These are phyloP conservation scores for Pomacea canaliculata DNA, from an alignment of 2,888 invertebrate genomes.

Conservation along the genomic window DNA sequence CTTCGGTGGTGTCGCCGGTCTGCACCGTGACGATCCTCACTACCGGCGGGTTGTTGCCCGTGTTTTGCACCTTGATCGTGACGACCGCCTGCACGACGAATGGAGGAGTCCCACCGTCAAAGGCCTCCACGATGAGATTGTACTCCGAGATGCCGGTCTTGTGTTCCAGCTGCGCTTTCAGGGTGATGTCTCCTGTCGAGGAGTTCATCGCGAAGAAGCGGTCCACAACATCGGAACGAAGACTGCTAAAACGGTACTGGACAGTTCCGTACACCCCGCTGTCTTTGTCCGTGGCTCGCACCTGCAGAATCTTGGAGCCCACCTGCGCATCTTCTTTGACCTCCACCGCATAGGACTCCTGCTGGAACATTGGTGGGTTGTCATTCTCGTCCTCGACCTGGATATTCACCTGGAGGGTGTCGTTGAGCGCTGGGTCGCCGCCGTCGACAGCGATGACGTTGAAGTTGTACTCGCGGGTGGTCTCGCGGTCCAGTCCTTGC, in stretches of 20 bases:
- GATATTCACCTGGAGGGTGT: conserved; percentile 45
- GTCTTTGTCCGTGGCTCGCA: conserved; percentile 49
- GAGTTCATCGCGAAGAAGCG: conserved; percentile 35
- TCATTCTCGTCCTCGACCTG: conserved; percentile 56
- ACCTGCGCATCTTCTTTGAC: conserved; percentile 26
- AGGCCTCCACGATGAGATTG: conserved; percentile 36
- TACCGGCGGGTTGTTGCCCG: conserved; percentile 93
- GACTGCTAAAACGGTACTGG: conserved; percentile 40
- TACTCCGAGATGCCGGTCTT: conserved; percentile 19
- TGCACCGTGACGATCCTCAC: conserved; percentile 37
- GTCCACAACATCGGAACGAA: conserved; percentile 26
- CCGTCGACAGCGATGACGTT: conserved; percentile 54
- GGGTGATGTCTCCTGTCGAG: conserved; percentile 26
- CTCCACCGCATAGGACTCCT: conserved; percentile 18
- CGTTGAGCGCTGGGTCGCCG: conserved; percentile 44
- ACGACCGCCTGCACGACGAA: conserved; percentile 38
- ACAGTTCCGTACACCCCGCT: conserved; percentile 49
- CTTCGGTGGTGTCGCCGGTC: conserved; percentile 25
- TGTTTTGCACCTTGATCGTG: conserved; percentile 76
- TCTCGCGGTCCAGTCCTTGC: conserved; percentile 51
- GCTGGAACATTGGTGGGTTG: conserved; percentile 45
- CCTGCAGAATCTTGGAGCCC: conserved; percentile 21
- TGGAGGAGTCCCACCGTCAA: conserved; percentile 38
- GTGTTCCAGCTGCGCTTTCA: conserved; percentile 19
- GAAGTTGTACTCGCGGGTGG: conserved; percentile 43